Conservation (phyloP, 1,140 invertebrate species). For the Eumeta japonica region DNA sequence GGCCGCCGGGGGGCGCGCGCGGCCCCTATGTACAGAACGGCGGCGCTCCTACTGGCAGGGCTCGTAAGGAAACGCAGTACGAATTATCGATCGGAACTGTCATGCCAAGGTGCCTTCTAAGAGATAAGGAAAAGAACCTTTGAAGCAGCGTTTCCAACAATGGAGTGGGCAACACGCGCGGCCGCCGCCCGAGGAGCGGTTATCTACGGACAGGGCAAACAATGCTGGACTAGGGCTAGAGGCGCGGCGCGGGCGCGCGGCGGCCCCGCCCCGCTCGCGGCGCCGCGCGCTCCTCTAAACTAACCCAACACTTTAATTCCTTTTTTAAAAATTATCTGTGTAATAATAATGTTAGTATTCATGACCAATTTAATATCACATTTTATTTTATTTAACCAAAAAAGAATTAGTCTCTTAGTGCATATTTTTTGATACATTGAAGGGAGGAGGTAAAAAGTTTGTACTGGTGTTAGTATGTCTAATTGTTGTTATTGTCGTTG, state of each 20-base stretch:
- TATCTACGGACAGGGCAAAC: slow-evolving; percentile 56
- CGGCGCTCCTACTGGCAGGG: slow-evolving; percentile 36
- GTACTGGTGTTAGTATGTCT: no score
- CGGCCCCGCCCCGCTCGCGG: slow-evolving; percentile 28
- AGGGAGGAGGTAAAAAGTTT: no score
- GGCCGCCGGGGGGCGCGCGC: slow-evolving; percentile 3
- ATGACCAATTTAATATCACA: no score
- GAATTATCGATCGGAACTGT: slow-evolving; percentile 54
- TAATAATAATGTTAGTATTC: no score
- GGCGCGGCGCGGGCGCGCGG: slow-evolving; percentile 42
- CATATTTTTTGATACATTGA: no score
- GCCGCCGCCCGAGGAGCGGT: slow-evolving; percentile 48
- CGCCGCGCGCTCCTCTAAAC: no score
- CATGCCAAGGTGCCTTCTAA: slow-evolving; percentile 57
- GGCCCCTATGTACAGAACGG: background rate
- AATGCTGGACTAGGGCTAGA: slow-evolving; percentile 18
- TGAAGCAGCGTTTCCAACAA: slow-evolving; percentile 58
- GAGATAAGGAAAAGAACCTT: slow-evolving; percentile 56
- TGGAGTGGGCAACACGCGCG: slow-evolving; percentile 55
- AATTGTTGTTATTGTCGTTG: no score
- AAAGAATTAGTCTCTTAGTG: no score
- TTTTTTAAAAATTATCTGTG: no score
- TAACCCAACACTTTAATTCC: no score
- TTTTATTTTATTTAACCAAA: no score
- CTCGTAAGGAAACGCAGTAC: slow-evolving; percentile 53